These are phyloP conservation scores for Eubasilissa regina DNA, from an alignment of 1,140 invertebrate genomes.

Conservation along the genomic window DNA sequence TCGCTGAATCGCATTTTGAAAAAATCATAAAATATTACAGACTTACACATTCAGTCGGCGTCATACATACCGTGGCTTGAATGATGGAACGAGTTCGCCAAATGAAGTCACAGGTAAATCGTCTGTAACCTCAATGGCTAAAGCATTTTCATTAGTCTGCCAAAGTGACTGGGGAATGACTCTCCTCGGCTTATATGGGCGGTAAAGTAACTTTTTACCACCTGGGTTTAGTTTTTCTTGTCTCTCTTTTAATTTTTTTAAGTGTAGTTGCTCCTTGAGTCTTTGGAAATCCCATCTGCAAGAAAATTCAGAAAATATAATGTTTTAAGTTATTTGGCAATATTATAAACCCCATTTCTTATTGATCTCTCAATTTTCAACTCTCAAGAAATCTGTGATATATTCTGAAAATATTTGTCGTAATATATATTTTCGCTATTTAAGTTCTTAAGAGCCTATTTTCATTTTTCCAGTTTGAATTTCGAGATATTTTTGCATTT, in stretches of 20 bases:
- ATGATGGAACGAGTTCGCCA: conserved; percentile 26
- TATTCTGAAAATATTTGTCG: too few relatives aligned
- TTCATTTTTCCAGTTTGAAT: too few relatives aligned
- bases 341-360: too few relatives aligned
- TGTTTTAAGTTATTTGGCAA: too few relatives aligned
- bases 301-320: background rate
- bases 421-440: too few relatives aligned
- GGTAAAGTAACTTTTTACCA: conserved; percentile 33
- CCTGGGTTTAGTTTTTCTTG: conserved; percentile 39
- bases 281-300: conserved; percentile 42
- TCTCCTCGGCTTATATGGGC: conserved; percentile 25
- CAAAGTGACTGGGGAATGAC: conserved; percentile 30
- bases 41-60: too few relatives aligned
- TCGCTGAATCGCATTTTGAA: too few relatives aligned
- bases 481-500: too few relatives aligned
- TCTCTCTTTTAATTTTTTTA: conserved; percentile 39
- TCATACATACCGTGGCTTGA: conserved; percentile 9
- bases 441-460: too few relatives aligned
- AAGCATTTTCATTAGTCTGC: conserved; percentile 27
- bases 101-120: conserved; percentile 24
- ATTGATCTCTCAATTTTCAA: too few relatives aligned
- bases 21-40: too few relatives aligned
- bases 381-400: too few relatives aligned
- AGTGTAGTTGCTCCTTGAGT: conserved; percentile 27
- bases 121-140: conserved; percentile 35